Base-by-base conservation (phyloP, 2,888 invertebrate genomes). In the Smittia sp. region DNA sequence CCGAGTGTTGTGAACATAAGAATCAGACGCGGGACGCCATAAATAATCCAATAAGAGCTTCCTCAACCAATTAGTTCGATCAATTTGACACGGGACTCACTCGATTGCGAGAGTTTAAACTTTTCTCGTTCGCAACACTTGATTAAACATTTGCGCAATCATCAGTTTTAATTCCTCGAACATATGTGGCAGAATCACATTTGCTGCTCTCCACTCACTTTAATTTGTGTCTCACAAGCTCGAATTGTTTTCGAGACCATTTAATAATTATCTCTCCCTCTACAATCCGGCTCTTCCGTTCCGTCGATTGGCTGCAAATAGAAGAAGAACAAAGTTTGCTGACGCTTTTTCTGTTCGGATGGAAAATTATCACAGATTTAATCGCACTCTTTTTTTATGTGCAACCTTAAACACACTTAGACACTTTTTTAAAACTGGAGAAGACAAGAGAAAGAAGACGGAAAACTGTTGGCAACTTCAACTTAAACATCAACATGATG, bases 401-500 rank as follows among this genome's bases (percentile, higher is more conserved):
- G n/a, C 13, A 65, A 65, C 18, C 20, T 65, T n/a, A 65, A 46
- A 67, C 41, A 46, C n/a, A 24, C 24, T 67, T 67, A 67, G 38
- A 67, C 67, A 67, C 67, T 67, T 67, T 67, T n/a, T 24, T 24
- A 32, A 32, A 32, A 65, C 22, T 62, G 15, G 27, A 38, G 24
- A 63, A n/a, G 24, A 22, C 7, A 25, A 24, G 62, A 25, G 25
- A n/a, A 38, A 38, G 38, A 65, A 38, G 66, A 66, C 20, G 38
- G 11, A 46, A 46, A 46, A 46, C n/a, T 46, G 18, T 66, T 66
- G 62, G 62, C 62, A 65, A 65, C 32, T 38, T 41, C 22, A 22
- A 41, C 67, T 41, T 46, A 67, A 67, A 67, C 67, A 41, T 67
- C 67, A 67, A 67, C 67, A 67, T 67, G 41, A 41, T 67, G 67